Percentiles rank a stretch among this genome's conserved stretches.
These are phyloP conservation scores for Miltochrista miniata DNA, from an alignment of 2,888 invertebrate species.

Conservation along the genomic window DNA sequence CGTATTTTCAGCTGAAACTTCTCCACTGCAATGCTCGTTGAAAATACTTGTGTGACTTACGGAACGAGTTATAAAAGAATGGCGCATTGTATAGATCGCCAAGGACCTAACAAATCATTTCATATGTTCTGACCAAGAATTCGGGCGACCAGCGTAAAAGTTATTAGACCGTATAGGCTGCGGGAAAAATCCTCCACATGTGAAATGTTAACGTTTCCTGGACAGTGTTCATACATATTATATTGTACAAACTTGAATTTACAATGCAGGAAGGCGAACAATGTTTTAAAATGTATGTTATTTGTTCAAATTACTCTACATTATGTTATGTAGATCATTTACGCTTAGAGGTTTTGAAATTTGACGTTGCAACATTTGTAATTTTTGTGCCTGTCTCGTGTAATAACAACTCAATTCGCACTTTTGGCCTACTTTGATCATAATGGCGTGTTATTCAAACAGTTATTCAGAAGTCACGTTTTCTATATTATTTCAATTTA, in stretches of 20 bases:
- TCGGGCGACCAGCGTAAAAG: conserved; percentile 47
- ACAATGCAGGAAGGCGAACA: conserved; percentile 28
- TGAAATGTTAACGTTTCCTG: conserved; percentile 32
- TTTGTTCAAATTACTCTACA: conserved; percentile 4
- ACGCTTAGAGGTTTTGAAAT: conserved; percentile 10
- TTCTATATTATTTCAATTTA: conserved; percentile 33
- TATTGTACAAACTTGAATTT: conserved; percentile 32
- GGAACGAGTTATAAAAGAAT: conserved; percentile 70
- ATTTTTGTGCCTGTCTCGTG: conserved; percentile 19
- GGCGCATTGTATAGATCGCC: conserved; percentile 59
- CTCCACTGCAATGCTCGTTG: conserved; percentile 68
- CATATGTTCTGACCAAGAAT: conserved; percentile 46
- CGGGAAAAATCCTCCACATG: conserved; percentile 28
- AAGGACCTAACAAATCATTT: conserved; percentile 64
- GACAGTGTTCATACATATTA: conserved; percentile 8
- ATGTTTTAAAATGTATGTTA: conserved; percentile 22
- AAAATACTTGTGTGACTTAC: conserved; percentile 77
- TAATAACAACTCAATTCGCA: conserved; percentile 16
- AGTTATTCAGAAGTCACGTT: conserved; percentile 39
- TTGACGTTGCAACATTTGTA: conserved; percentile 6
- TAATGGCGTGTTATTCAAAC: conserved; percentile 25
- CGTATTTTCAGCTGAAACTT: conserved; percentile 78
- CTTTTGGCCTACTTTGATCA: conserved; percentile 17
- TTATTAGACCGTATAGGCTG: conserved; percentile 35
- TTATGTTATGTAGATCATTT: conserved; percentile 19